phyloP scores from a whole-genome alignment of 64 coral and sea anemone species.

The Platygyra sinensis region DNA sequence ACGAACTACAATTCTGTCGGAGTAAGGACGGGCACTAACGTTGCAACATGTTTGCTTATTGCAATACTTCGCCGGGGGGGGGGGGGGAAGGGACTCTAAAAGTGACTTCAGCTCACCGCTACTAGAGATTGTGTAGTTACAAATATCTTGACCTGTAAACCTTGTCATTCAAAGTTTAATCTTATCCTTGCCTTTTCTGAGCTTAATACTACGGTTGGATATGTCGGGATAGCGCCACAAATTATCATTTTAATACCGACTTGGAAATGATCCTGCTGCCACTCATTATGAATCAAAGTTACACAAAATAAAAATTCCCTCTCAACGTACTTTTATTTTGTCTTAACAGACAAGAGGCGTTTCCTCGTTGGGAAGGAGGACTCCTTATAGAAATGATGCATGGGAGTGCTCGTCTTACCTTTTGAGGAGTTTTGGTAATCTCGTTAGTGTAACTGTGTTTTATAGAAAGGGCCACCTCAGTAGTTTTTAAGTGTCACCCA shows the following conservation, averaged over 20 bases:
- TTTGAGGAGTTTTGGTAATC: too few species aligned
- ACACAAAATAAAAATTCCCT: background rate
- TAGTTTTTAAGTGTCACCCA: too few species aligned
- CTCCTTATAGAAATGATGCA: too few species aligned
- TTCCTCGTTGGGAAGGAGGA: too few species aligned
- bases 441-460: too few species aligned
- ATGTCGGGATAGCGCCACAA: background rate
- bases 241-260: background rate
- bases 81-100: background rate
- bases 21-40: background rate
- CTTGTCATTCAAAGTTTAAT: slow-evolving; percentile 17
- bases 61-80: too few species aligned
- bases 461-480: too few species aligned
- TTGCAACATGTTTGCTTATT: background rate
- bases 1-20: too few species aligned
- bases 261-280: background rate
- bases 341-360: background rate
- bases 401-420: too few species aligned
- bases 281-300: background rate
- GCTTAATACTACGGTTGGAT: too few species aligned
- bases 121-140: background rate
- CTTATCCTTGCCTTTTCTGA: background rate
- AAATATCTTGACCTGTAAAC: background rate
- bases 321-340: background rate
- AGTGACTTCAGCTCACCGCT: background rate